Conservation (phyloP, 1,140 invertebrate genomes). For the Polypedilum pembai region DNA sequence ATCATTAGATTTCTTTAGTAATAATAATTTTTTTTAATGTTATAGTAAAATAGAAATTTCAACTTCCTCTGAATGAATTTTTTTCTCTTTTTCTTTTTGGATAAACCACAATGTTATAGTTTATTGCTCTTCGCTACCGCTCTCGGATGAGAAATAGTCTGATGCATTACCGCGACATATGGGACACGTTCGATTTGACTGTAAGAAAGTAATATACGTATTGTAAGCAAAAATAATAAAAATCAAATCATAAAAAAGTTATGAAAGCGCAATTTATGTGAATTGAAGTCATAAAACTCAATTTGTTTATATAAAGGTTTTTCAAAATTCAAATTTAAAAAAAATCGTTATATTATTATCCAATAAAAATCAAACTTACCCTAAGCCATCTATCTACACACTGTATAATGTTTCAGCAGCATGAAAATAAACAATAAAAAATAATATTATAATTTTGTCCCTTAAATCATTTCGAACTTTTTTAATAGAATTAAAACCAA, state of each 20-base stretch:
- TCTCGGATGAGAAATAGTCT: slow-evolving; percentile 54
- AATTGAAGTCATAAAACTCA: not conserved
- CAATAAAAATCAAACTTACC: no score
- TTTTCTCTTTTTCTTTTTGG: not conserved
- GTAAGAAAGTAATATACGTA: slow-evolving; percentile 42
- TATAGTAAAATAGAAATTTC: not conserved
- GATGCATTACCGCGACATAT: slow-evolving; percentile 91
- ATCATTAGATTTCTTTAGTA: not conserved
- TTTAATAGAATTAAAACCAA: no score
- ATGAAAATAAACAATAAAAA: no score
- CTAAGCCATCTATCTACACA: slow-evolving; percentile 97
- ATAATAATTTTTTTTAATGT: not conserved
- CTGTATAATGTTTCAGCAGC: slow-evolving; percentile 39
- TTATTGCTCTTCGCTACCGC: slow-evolving; percentile 31
- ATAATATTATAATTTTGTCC: no score
- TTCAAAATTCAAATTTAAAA: slow-evolving; percentile 4
- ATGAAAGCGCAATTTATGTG: slow-evolving; percentile 29
- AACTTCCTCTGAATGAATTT: not conserved
- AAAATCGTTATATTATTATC: slow-evolving; percentile 13
- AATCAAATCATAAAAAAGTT: not conserved
- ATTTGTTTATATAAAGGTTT: not conserved
- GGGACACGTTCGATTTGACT: slow-evolving; percentile 93
- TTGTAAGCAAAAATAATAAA: slow-evolving; percentile 24
- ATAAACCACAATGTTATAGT: not conserved
- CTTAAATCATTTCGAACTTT: no score